A percentile compares a stretch with the other conserved stretches of the same genome.
Conservation (phyloP, 1,140 invertebrate species). For the Drosophila arawakana region DNA sequence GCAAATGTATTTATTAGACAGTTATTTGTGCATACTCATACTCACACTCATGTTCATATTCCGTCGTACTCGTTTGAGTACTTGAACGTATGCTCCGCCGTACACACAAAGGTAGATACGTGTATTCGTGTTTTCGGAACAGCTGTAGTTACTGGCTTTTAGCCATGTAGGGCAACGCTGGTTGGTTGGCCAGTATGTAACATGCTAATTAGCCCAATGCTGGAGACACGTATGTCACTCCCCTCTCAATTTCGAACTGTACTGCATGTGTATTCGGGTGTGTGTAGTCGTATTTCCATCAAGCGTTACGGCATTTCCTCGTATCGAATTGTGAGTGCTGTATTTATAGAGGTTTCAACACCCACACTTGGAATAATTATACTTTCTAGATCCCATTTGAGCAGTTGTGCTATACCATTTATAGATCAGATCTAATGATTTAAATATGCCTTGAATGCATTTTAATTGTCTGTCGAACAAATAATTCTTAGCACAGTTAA, state of each 20-base stretch:
- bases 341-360: constrained; percentile 63
- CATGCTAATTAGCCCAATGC: constrained; percentile 76
- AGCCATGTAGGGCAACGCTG: constrained; percentile 68
- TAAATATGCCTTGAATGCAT: constrained; percentile 33
- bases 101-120: constrained; percentile 5
- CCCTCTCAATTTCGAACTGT: constrained; percentile 1
- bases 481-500: constrained; percentile 2
- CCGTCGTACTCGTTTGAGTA: constrained; percentile 5
- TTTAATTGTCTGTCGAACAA: constrained; percentile 30
- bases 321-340: constrained; percentile 48
- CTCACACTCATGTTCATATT: constrained; percentile 2
- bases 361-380: constrained; percentile 54
- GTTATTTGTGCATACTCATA: neutral
- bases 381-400: constrained; percentile 44
- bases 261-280: constrained; percentile 1
- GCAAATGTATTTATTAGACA: constrained; percentile 55
- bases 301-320: constrained; percentile 59
- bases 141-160: constrained; percentile 62
- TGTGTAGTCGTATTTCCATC: constrained; percentile 25
- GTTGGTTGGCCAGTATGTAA: constrained; percentile 53
- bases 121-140: constrained; percentile 28
- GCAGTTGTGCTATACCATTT: constrained; percentile 35
- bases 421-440: constrained; percentile 34
- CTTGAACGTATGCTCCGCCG: constrained; percentile 13
- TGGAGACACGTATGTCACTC: constrained; percentile 36